phyloP scores from a whole-genome alignment of 2,797 vertebrate genomes.

The Anas bernieri region DNA sequence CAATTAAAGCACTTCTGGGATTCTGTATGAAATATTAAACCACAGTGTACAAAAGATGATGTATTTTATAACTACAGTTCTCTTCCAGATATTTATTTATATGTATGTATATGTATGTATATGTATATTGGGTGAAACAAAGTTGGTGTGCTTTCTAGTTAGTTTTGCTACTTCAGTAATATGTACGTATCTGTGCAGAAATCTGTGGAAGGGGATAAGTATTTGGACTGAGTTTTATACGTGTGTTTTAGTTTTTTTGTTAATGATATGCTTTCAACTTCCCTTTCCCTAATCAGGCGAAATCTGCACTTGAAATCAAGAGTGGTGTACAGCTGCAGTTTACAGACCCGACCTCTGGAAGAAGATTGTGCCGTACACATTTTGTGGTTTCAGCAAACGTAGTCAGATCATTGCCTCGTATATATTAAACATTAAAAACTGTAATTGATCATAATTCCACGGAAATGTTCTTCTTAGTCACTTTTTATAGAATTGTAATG shows the following conservation, averaged over 20 bases:
- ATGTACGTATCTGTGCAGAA: background rate
- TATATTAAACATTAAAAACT: conserved; percentile 14
- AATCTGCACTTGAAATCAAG: conserved; percentile 52
- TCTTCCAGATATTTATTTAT: background rate
- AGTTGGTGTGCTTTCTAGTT: background rate
- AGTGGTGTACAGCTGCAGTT: conserved; percentile 47
- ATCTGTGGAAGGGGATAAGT: background rate
- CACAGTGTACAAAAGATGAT: conserved; percentile 13
- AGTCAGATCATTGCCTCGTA: background rate
- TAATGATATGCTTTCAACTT: conserved; percentile 57
- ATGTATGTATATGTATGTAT: too few species aligned
- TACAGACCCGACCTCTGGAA: background rate
- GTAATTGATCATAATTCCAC: background rate
- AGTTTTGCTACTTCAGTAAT: background rate
- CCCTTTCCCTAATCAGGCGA: conserved; percentile 63
- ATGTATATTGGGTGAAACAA: background rate
- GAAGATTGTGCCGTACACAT: background rate
- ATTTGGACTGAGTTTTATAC: background rate
- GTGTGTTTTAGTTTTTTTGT: conserved; percentile 23
- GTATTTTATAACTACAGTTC: conserved; percentile 15
- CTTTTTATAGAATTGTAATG: conserved; percentile 38
- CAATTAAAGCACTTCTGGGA: conserved; percentile 66
- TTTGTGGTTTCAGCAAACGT: conserved; percentile 3
- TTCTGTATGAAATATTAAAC: conserved; percentile 69
- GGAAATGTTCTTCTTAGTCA: conserved; percentile 2